Evolutionary conservation across 2,797 vertebrate genomes (phyloP).

Genomic region (Zenarchopterus dispar): DNA sequence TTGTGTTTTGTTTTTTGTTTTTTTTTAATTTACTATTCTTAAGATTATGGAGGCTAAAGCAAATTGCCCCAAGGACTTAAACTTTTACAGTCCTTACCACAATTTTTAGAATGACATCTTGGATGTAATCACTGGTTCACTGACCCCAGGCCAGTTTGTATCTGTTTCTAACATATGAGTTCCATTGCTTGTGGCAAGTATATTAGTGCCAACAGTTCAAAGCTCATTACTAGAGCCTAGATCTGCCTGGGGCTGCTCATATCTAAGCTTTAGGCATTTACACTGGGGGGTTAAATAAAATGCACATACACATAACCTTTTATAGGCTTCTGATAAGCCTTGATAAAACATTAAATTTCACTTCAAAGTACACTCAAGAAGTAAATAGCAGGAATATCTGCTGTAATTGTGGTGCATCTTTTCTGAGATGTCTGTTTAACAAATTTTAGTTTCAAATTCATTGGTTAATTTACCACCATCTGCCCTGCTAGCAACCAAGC

Average conservation of each 20-base stretch:
- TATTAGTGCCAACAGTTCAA: conserved; percentile 22
- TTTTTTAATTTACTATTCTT: conserved; percentile 24
- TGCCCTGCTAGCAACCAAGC: no score
- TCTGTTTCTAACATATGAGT: conserved; percentile 24
- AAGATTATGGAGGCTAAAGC: conserved; percentile 46
- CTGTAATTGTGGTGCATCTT: no score
- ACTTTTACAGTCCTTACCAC: conserved; percentile 18
- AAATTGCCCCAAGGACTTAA: conserved; percentile 28
- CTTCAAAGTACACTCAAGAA: no score
- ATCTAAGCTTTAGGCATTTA: background rate
- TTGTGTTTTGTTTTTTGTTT: conserved; percentile 47
- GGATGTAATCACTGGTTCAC: conserved; percentile 5
- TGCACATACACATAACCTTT: no score
- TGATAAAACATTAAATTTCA: no score
- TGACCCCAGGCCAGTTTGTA: conserved; percentile 15
- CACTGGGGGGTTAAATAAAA: no score
- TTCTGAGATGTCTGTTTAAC: background rate
- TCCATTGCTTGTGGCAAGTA: conserved; percentile 11
- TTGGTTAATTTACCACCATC: no score
- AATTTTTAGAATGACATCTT: conserved; percentile 22
- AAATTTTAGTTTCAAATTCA: no score
- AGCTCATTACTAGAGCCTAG: conserved; percentile 49
- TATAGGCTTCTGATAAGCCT: no score
- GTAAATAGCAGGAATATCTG: no score
- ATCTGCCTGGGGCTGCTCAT: conserved; percentile 46